phyloP scores from a whole-genome alignment of 2,113 vertebrate species.

The Pristiophorus japonicus region DNA sequence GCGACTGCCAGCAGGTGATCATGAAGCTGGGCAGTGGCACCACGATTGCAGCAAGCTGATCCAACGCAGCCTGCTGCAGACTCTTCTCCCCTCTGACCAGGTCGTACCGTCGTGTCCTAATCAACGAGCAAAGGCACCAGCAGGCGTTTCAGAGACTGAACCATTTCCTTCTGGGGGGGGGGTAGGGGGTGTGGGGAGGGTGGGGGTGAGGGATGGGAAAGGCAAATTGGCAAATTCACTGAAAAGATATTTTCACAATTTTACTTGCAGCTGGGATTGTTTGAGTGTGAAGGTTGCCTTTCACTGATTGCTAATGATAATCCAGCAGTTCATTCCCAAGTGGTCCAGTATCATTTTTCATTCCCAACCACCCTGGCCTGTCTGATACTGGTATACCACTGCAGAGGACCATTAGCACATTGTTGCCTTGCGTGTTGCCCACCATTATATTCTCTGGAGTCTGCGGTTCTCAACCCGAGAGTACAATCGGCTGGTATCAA shows the following conservation, averaged over 20 bases:
- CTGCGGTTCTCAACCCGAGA: neutral
- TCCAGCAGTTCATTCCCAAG: neutral
- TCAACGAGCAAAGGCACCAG: neutral
- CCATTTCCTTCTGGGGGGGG: neutral
- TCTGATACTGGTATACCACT: neutral
- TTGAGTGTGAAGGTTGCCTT: neutral
- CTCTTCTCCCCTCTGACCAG: neutral
- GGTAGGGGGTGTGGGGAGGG: too few species aligned
- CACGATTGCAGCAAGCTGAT: constrained; percentile 67
- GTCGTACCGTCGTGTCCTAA: neutral
- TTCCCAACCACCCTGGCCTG: neutral
- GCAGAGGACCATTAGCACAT: neutral
- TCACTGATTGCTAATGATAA: neutral
- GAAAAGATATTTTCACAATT: neutral
- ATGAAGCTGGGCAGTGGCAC: constrained; percentile 85
- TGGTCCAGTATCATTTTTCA: neutral
- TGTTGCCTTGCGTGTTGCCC: neutral
- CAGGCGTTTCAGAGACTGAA: neutral
- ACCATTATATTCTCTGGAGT: neutral
- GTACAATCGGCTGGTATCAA: neutral
- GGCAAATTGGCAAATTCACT: neutral
- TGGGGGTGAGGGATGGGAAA: too few species aligned
- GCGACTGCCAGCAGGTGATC: constrained; percentile 91
- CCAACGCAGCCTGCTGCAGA: neutral
- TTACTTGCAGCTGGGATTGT: neutral